Evolutionary conservation across 2,888 invertebrate species (phyloP).

Genomic region (Ormyrus thymus): DNA sequence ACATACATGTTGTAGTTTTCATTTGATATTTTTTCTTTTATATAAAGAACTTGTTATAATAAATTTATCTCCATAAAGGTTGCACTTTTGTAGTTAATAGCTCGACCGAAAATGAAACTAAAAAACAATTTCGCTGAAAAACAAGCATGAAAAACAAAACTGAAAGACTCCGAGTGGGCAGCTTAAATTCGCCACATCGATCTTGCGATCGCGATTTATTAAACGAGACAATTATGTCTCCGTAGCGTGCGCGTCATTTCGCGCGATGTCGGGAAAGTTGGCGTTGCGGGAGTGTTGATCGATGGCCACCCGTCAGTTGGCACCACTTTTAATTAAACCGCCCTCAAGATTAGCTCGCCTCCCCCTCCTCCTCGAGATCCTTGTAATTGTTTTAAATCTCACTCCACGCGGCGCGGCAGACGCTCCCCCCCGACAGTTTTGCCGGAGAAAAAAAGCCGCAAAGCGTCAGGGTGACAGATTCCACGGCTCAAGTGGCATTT

Average conservation of each 20-base stretch:
- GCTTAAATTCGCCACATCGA: constrained; percentile 28
- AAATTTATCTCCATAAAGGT: neutral
- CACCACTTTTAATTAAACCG: constrained; percentile 75
- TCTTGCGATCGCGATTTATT: constrained; percentile 49
- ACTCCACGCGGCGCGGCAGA: constrained; percentile 59
- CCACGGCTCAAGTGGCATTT: constrained; percentile 66
- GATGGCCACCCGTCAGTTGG: constrained; percentile 75
- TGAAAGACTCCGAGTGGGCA: too few relatives aligned
- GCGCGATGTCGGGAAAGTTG: constrained; percentile 41
- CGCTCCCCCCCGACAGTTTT: constrained; percentile 62
- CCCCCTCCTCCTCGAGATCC: constrained; percentile 61
- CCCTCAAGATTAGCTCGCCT: constrained; percentile 74
- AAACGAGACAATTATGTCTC: constrained; percentile 50
- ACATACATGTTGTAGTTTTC: neutral
- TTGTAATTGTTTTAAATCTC: constrained; percentile 75
- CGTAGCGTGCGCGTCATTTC: constrained; percentile 54
- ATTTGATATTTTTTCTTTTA: too few relatives aligned
- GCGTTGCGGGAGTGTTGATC: constrained; percentile 70
- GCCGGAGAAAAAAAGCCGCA: constrained; percentile 61
- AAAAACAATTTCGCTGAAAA: too few relatives aligned
- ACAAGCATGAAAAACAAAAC: too few relatives aligned
- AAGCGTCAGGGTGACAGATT: constrained; percentile 72
- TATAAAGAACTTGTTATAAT: too few relatives aligned
- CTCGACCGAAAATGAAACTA: too few relatives aligned
- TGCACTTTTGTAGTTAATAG: too few relatives aligned